These are phyloP conservation scores for Spinus olivaceus DNA, from an alignment of 2,797 vertebrate species.

Conservation along the genomic window DNA sequence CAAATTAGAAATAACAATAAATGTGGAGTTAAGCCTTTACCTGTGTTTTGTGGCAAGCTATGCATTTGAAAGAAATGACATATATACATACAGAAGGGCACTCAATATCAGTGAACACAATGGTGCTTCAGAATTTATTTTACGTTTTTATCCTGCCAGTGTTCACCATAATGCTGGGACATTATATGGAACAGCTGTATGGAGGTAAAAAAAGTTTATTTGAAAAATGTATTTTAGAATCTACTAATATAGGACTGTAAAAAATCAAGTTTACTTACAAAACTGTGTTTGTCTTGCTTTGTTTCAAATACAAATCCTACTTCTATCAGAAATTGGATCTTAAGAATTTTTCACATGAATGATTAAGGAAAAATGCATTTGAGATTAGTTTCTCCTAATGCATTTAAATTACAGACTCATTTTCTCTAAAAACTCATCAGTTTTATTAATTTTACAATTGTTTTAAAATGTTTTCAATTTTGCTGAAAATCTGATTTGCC, in stretches of 20 bases:
- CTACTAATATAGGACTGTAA: neutral
- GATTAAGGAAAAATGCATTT: neutral
- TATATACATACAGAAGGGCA: neutral
- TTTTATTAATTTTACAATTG: neutral
- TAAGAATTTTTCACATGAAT: neutral
- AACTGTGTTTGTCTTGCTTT: neutral
- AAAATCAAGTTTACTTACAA: neutral
- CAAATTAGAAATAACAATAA: neutral
- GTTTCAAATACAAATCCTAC: neutral
- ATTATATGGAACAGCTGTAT: neutral
- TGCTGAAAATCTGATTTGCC: neutral
- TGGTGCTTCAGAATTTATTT: neutral
- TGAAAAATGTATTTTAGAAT: neutral
- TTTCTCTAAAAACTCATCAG: neutral
- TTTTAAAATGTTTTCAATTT: neutral
- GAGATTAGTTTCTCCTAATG: neutral
- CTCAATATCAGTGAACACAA: neutral
- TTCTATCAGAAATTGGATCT: neutral
- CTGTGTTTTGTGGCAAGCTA: neutral
- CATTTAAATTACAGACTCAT: neutral
- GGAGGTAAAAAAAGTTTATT: neutral
- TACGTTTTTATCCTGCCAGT: neutral
- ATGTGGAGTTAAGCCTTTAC: neutral
- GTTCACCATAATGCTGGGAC: neutral
- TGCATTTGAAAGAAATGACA: neutral